Base-by-base conservation (phyloP, 2,888 invertebrate species). In the Spilarctia lutea region DNA sequence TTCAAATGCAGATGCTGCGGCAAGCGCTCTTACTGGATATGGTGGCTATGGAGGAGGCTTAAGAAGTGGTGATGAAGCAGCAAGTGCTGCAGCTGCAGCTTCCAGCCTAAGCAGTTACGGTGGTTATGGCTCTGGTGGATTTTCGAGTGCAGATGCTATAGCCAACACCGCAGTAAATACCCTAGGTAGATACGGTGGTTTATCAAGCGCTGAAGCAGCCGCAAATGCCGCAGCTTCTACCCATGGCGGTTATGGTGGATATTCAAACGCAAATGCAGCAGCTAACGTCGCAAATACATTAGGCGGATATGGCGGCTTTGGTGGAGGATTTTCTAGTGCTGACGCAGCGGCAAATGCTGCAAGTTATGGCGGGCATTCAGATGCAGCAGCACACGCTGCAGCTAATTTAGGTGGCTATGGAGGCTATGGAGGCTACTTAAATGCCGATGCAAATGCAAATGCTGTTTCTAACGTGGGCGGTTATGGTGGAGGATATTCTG, bases 301-400 rank as follows among this genome's bases (percentile, higher is more conserved):
- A 30, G 72, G 75, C 30, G 75, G 74, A 35, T 70, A 30, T 30
- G 65, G 71, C 20, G 65, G 68, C 11, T 60, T 60, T 27, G 35
- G 67, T 4, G 67, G 67, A 33, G 33, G 65, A 11, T 65, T 7
- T 10, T 65, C 66, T 24, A 39, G 20, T 56, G 69, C 69, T 2
- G 33, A 33, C 6, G 69, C 69, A 7, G 16, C 24, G 0, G 20
- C 63, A 3, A 73, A 52, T 39, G 48, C 71, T 35, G 71, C 74
- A 20, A 74, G 74, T 18, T 81, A 69, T n/a, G 33, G 73, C n/a
- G 60, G 60, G 11, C 52, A 52, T 56, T 39, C 74, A 0, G 33
- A 74, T 45, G 74, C 74, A 0, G 70, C 74, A n/a, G 77, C 82
- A 13, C 75, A 79, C 35, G 79, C 83, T 16, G 65, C 79, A 65